Percentiles rank a stretch among this genome's conserved stretches.
These are phyloP conservation scores for Oceanodroma tethys DNA, from an alignment of 2,113 vertebrate genomes.

Conservation along the genomic window DNA sequence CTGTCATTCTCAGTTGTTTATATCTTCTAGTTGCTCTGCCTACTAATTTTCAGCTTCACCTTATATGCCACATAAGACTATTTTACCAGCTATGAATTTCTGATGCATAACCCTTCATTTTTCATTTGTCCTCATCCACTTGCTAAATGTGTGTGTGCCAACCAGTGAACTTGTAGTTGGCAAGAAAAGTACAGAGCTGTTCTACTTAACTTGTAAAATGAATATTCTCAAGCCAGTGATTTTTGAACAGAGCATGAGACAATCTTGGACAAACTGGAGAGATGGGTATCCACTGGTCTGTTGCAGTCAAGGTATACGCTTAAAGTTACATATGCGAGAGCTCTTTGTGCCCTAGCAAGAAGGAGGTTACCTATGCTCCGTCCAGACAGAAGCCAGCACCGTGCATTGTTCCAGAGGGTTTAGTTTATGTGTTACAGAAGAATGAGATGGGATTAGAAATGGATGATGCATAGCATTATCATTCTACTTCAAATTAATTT, in stretches of 20 bases:
- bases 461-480: neutral
- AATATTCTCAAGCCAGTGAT: neutral
- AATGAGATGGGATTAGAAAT: neutral
- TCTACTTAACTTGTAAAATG: neutral
- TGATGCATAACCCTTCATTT: neutral
- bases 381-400: neutral
- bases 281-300: neutral
- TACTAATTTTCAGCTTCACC: neutral
- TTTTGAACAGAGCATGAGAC: neutral
- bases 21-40: neutral
- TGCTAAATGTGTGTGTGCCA: neutral
- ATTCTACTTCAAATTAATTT: neutral
- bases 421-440: neutral
- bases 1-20: neutral
- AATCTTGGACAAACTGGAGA: neutral
- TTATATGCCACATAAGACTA: neutral
- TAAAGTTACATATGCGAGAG: neutral
- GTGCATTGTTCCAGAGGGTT: neutral
- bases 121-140: neutral
- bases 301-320: neutral
- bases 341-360: neutral
- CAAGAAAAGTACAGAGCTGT: neutral
- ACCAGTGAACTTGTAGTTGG: neutral
- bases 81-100: neutral
- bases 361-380: neutral